Base-by-base conservation (phyloP, 2,797 vertebrate genomes). In the Clarias fuscus region DNA sequence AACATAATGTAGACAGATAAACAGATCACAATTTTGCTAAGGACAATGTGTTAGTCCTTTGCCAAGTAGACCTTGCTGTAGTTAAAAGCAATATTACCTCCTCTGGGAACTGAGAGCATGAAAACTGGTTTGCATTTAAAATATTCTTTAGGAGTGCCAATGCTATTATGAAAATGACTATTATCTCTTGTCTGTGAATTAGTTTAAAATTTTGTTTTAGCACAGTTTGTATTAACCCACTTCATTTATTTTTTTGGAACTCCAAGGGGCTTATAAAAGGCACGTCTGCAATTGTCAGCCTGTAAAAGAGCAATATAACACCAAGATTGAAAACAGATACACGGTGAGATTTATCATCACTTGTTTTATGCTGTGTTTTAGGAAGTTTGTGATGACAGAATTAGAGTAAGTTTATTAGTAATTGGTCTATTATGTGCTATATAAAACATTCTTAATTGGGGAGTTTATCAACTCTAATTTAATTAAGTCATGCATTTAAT, bases 321-420 rank as follows among this genome's bases (percentile, higher is more conserved):
- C 82, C 64, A 91, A 87, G 82, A 90, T 24, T 61, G 82, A 83
- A 37, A 88, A 87, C 83, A 86, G 89, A 90, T 92, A 90, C 88
- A 90, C 90, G 7, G 92, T 92, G 58, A 91, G 92, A 70, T 85
- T 78, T 15, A 84, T 48, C 24, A 48, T 64, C 5, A 48, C 37
- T 75, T 75, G 24, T 70, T 56, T 68, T 65, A 30, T 67, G 7
- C 20, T 27, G 4, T 24, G 4, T 79, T 79, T 79, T 30, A 37
- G 30, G 33, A 78, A 59, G 20, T 0, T 11, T 24, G 20, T 78
- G 18, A 78, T 61, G 56, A 37, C 58, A 61, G 30, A 79, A 79
- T 79, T 79, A 22, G 30, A 61, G 18, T 2, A 2, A 14, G 27
- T 58, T 59, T 20, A 59, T 30, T 58, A 53, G 0, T 17, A 53